Evolutionary conservation across 2,113 vertebrate genomes (phyloP).

Genomic region (Haliaeetus leucogaster): DNA sequence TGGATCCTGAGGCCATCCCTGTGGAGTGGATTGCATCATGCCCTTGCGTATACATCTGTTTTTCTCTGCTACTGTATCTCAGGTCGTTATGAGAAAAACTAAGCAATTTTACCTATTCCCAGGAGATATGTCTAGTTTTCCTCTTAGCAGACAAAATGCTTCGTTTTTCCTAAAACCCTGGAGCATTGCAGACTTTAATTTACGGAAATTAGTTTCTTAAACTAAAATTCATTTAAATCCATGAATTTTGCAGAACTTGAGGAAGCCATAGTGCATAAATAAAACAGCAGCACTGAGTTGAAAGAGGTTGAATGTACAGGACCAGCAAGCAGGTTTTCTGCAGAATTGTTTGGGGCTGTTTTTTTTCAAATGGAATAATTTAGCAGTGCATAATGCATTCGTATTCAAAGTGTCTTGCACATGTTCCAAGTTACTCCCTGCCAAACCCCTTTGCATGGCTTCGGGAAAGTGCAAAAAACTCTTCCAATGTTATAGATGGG

Average conservation of each 20-base stretch:
- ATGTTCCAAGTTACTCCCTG: neutral
- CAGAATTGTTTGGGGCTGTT: neutral
- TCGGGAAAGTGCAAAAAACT: rapidly evolving
- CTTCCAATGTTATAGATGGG: neutral
- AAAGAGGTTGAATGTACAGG: neutral
- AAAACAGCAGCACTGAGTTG: neutral
- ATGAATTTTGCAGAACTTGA: neutral
- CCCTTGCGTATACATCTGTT: neutral
- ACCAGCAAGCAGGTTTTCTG: neutral
- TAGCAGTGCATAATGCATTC: neutral
- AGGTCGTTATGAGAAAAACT: neutral
- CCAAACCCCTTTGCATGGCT: neutral
- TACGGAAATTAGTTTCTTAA: neutral
- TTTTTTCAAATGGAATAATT: neutral
- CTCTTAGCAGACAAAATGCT: neutral
- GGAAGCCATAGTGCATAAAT: neutral
- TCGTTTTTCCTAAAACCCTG: neutral
- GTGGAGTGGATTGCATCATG: neutral
- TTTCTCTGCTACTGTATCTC: neutral
- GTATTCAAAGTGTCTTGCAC: neutral
- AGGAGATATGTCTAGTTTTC: neutral
- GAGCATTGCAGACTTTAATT: neutral
- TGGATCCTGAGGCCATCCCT: neutral
- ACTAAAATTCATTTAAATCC: neutral
- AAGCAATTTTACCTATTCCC: neutral